Evolutionary conservation across 1,140 invertebrate species (phyloP), one percentile per base, ranked within the genome.

Genomic region (Bacillus rossius): DNA sequence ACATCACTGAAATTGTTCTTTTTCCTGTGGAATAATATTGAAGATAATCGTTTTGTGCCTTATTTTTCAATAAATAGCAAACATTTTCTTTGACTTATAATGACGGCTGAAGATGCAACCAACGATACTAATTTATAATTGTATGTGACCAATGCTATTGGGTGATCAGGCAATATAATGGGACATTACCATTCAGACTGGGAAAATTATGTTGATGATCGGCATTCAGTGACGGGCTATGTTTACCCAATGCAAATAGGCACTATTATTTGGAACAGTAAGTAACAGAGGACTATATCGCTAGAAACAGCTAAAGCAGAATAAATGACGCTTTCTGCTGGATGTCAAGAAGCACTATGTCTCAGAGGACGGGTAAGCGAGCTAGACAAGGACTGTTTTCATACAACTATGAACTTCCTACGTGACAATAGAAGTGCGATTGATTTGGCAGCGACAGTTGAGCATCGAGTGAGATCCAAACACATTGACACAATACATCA

Each of bases 211-310:
- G 4, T 34, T 7, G 29, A 34, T 10, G 29, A 34, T 10, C 29
- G 10, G 10, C 29, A 10, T 34, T 34, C 29, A 4, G 10, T 10
- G 68, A 73, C 65, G 17, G 72, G 75, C 2, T 72, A 67, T 58
- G 50, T 72, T 0, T 71, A 71, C 55, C 19, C 62, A 1, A 38
- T 71, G 4, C 56, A 22, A 42, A 58, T 73, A 45, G 16, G 71
- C 22, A 69, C 76, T 50, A 74, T 79, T 53, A 74, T 73, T 14
- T 82, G 75, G 61, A 73, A 75, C 67, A 74, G 75, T 61, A 76
- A 71, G 29, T 76, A 73, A 63, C 79, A 80, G 55, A 70, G 66
- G 40, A 73, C 74, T 5, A 72, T 75, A 26, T 75, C 75, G 8
- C 58, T 75, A 47, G 75, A 71, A 19, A 71, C 70, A 3, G 75